Base-by-base conservation (phyloP, 2,797 vertebrate genomes). In the Danio kyathit region DNA sequence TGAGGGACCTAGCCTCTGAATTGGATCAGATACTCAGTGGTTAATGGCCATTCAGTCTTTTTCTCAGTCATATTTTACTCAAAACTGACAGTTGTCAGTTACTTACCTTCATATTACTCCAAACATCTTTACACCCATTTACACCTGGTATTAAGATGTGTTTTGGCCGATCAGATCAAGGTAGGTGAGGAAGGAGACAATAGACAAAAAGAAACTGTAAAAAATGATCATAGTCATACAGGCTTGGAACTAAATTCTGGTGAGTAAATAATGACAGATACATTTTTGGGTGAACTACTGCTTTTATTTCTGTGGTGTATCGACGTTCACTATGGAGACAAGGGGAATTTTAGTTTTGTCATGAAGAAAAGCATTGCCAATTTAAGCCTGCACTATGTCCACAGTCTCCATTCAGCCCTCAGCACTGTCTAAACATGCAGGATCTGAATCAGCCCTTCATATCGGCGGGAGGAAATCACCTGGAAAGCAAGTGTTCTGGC, bases 351-450 rank as follows among this genome's bases (percentile, higher is more conserved):
- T 59, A 59, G 49, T 44, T 8, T 59, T 73, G 52, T 44, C 52
- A 59, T 46, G 7, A 19, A 49, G 43, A 7, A 60, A 60, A n/a
- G 3, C 43, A 61, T 43, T 74, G 72, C 41, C 43, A 63, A 19
- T 71, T 79, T n/a, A 29, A 38, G 46, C 49, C 13, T 72, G 40
- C 41, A 17, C 52, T 16, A 11, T 66, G 44, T 71, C 17, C 65
- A 13, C 5, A 44, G 46, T 17, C 77, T 59, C 41, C 40, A 41
- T 60, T 46, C 40, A n/a, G 29, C 57, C 41, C 69, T 59, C n/a
- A 41, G 44, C 51, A 29, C 65, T 61, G 57, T 82, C 57, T 17
- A 74, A 83, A 85, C 88, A 83, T 70, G 86, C 76, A 66, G 44
- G 67, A 79, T 76, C 60, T 83, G 57, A 74, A 54, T 79, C 77